Base-by-base conservation (phyloP, 2,113 vertebrate species). In the Verasper variegatus region DNA sequence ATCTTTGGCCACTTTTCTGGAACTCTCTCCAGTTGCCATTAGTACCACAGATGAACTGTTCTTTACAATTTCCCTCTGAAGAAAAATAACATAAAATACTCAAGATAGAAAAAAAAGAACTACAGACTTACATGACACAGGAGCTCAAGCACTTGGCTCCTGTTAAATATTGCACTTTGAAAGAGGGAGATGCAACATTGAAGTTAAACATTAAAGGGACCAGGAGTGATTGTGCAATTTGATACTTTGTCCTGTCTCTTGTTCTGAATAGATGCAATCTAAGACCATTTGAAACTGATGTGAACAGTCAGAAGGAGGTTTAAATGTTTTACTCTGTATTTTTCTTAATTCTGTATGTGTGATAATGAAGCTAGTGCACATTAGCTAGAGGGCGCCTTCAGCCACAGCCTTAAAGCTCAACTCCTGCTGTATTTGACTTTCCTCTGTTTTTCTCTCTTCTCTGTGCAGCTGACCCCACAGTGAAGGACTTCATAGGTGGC, bases 401-500 rank as follows among this genome's bases (percentile, higher is more conserved):
- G 27, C 27, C 27, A 5, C 27, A 31, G 18, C 6, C 26, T 61
- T 7, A 24, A 14, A 14, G 26, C 15, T 59, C 35, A 14, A 1
- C 27, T 55, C 8, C 68, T 65, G 17, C 18, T n/a, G 12, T 70
- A 13, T 26, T 12, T 59, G 11, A 69, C 20, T 13, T 20, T 35
- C 11, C 14, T 58, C 4, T 75, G 20, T 31, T 27, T 54, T 37
- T 23, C 60, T 51, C 2, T 80, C 58, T 69, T n/a, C 23, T 59
- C 20, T 72, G 18, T 35, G 4, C 89, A 99, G 98, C 97, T 17
- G 97, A 99, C 85, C 97, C 98, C 68, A 98, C 97, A 4, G 98
- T 99, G 42, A 99, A 98, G 93, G 98, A 99, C 90, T 95, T 99
- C 76, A 99, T 99, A 12, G 97, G 98, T 6, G 98, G 98, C 88